Evolutionary conservation across 1,140 invertebrate genomes (phyloP).

Genomic region (Medauroidea extradentata): DNA sequence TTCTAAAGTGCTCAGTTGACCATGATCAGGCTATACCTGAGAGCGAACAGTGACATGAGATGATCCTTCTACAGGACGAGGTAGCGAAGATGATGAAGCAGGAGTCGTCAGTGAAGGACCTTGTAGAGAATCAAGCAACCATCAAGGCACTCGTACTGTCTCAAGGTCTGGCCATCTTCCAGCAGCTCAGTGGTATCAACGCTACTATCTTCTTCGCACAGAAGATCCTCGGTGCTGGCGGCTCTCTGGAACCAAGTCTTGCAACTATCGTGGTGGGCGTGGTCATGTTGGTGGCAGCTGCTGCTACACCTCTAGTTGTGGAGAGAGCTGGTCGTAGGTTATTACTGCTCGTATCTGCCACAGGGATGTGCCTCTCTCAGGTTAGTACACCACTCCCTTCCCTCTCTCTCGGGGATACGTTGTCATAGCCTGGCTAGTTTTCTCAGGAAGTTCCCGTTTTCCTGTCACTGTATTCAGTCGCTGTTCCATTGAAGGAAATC

Average conservation of each 20-base stretch:
- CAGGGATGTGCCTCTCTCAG: conserved; percentile 19
- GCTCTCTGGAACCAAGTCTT: conserved; percentile 23
- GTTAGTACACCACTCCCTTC: too few species aligned
- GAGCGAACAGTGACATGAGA: too few species aligned
- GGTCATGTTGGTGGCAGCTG: conserved; percentile 39
- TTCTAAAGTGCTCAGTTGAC: too few species aligned
- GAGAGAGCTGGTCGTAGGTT: conserved; percentile 44
- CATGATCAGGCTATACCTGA: too few species aligned
- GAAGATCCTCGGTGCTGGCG: conserved; percentile 43
- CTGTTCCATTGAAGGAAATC: too few species aligned
- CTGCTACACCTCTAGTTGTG: conserved; percentile 33
- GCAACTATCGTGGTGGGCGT: conserved; percentile 42
- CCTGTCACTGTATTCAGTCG: too few species aligned
- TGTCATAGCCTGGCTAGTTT: too few species aligned
- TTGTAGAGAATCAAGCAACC: conserved; percentile 21
- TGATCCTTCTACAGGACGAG: too few species aligned
- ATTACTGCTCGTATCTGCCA: conserved; percentile 36
- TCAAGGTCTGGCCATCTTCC: conserved; percentile 43
- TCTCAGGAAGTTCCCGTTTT: neutral
- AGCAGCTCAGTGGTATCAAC: conserved; percentile 47
- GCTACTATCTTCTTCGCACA: conserved; percentile 47
- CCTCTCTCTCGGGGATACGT: too few species aligned
- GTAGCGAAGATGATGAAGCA: conserved; percentile 4
- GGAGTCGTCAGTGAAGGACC: conserved; percentile 23
- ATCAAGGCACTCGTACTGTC: conserved; percentile 39